Evolutionary conservation across 2,797 vertebrate species (phyloP).

Genomic region (Pelochelys cantorii): DNA sequence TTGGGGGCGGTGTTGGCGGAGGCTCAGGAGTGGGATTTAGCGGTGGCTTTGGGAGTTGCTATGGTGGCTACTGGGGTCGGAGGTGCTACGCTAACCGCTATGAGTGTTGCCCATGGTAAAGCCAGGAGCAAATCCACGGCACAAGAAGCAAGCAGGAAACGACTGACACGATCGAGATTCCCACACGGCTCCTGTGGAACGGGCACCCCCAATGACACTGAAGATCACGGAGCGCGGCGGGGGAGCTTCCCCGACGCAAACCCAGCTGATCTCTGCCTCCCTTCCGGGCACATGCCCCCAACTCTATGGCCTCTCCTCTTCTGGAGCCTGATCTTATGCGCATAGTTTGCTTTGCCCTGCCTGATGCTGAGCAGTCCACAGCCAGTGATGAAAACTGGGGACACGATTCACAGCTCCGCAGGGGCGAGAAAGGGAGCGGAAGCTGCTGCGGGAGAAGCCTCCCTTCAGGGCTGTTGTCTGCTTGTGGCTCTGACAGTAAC

Average conservation of each 20-base stretch:
- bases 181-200: not conserved
- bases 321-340: not conserved
- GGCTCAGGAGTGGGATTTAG: not conserved
- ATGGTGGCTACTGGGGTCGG: no score
- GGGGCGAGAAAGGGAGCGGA: not conserved
- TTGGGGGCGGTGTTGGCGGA: rapidly evolving
- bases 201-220: no score
- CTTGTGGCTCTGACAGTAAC: not conserved
- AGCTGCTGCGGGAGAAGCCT: not conserved
- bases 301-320: no score
- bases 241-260: no score
- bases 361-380: not conserved
- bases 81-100: no score
- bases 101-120: no score
- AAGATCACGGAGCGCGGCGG: not conserved
- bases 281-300: no score
- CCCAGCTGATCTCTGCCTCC: no score
- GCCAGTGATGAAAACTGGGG: not conserved
- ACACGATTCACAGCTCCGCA: not conserved
- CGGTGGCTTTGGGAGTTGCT: no score
- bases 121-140: no score
- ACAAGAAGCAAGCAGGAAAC: no score
- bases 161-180: no score
- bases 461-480: not conserved
- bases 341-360: not conserved